A percentile compares a stretch with the other conserved stretches of the same genome.
Evolutionary conservation across 2,888 invertebrate genomes (phyloP).

Genomic region (Drosophila tanythrix): DNA sequence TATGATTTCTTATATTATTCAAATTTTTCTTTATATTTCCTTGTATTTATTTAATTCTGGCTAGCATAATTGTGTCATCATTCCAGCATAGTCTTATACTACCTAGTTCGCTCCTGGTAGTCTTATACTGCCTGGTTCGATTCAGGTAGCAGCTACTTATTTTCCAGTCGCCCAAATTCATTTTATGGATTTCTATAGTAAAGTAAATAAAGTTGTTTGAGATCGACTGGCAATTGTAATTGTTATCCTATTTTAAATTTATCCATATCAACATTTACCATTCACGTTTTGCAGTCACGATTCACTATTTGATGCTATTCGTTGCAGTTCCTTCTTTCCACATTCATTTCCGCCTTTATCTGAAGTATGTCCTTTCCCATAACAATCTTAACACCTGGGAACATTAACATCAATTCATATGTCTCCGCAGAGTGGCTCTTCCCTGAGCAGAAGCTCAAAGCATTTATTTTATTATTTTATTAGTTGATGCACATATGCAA

Average conservation of each 20-base stretch:
- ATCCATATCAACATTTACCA: neutral
- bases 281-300: neutral
- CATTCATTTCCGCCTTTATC: too few species aligned
- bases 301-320: neutral
- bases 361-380: neutral
- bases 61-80: neutral
- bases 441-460: too few species aligned
- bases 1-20: neutral
- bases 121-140: neutral
- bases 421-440: neutral
- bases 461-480: too few species aligned
- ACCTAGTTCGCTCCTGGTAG: neutral
- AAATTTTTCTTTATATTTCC: neutral
- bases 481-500: too few species aligned
- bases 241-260: neutral
- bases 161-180: neutral
- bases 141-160: neutral
- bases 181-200: neutral
- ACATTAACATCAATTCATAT: neutral
- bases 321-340: neutral
- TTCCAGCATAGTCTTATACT: neutral
- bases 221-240: neutral
- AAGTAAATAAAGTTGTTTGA: neutral
- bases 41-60: neutral
- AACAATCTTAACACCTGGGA: neutral